Conservation (phyloP, 2,888 invertebrate genomes). For the Orgyia antiqua region DNA sequence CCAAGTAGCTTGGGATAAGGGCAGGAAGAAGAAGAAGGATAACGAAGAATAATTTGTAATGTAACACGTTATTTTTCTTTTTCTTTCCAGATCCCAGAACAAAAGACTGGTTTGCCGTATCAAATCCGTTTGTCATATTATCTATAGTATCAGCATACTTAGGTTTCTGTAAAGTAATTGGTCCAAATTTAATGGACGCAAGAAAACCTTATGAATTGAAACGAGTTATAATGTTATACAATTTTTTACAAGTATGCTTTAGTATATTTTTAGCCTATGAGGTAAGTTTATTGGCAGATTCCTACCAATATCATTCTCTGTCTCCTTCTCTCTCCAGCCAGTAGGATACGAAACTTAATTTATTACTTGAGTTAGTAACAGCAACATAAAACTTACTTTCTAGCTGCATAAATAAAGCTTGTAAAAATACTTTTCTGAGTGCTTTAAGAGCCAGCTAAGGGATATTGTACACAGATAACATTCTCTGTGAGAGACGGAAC, state of each 20-base stretch:
- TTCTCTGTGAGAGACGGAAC: too few relatives aligned
- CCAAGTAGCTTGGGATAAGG: too few relatives aligned
- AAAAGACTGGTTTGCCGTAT: constrained; percentile 23
- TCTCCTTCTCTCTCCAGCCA: too few relatives aligned
- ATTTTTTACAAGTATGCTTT: constrained; percentile 79
- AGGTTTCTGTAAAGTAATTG: constrained; percentile 19
- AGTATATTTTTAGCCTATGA: constrained; percentile 14
- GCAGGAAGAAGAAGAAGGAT: too few relatives aligned
- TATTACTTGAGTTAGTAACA: too few relatives aligned
- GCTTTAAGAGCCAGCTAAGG: too few relatives aligned
- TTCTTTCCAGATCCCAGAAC: constrained; percentile 29
- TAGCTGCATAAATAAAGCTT: too few relatives aligned
- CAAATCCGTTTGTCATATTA: constrained; percentile 15
- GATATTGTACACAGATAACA: too few relatives aligned
- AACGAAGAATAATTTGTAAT: neutral
- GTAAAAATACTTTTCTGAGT: too few relatives aligned
- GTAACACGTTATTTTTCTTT: neutral
- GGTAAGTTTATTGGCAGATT: constrained; percentile 10
- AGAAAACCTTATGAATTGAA: constrained; percentile 82
- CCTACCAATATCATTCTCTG: too few relatives aligned
- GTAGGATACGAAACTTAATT: too few relatives aligned
- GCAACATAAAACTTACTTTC: too few relatives aligned
- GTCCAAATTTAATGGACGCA: constrained; percentile 72
- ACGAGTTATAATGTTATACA: constrained; percentile 83
- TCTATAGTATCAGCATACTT: constrained; percentile 15